phyloP scores from a whole-genome alignment of 2,113 vertebrate genomes.

The Pelmatolapia mariae region DNA sequence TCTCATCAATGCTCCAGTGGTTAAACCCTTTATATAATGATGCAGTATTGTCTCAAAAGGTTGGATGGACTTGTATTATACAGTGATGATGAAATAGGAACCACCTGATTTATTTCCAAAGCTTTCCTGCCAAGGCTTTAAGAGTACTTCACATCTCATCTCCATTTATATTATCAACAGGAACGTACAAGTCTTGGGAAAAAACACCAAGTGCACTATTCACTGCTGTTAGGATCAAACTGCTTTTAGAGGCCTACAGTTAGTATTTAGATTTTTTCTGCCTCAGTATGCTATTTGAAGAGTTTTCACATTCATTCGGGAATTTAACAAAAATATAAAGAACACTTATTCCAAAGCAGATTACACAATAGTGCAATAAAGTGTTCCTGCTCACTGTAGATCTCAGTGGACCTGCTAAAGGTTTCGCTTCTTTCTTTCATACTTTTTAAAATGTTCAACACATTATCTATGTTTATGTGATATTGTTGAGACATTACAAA shows the following conservation, averaged over 20 bases:
- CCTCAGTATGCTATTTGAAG: neutral
- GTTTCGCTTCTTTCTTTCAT: neutral
- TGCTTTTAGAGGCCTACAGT: neutral
- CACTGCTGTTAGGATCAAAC: neutral
- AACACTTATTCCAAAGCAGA: neutral
- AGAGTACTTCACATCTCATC: neutral
- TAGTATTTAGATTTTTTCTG: neutral
- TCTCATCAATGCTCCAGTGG: neutral
- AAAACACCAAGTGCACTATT: neutral
- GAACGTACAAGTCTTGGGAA: neutral
- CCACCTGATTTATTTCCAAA: neutral
- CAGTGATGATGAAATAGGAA: neutral
- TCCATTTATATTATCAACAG: neutral
- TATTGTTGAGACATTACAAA: accelerated
- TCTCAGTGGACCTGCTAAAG: neutral
- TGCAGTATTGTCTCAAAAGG: neutral
- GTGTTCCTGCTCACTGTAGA: neutral
- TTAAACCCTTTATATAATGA: neutral
- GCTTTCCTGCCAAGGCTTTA: neutral
- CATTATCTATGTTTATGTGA: neutral
- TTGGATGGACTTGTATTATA: neutral
- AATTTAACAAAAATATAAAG: neutral
- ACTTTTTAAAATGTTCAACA: neutral
- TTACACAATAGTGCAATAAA: neutral
- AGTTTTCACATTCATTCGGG: neutral